Conservation (phyloP, 2,888 invertebrate genomes). For the Celastrina argiolus region DNA sequence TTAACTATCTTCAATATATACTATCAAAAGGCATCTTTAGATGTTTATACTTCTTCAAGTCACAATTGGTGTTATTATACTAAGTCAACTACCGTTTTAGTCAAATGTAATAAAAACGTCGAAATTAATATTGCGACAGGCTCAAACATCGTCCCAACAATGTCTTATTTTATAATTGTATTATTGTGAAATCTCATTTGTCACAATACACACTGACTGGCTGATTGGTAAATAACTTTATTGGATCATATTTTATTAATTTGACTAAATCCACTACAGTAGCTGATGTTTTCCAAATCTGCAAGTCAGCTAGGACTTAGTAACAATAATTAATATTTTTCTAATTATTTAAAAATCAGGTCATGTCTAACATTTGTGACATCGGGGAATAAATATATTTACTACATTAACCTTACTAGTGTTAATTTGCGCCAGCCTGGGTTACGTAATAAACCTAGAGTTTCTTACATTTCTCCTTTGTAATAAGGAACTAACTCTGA, state of each 20-base stretch:
- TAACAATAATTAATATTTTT: not conserved
- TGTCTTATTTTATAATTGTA: not conserved
- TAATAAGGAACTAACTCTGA: too few relatives aligned
- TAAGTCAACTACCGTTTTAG: conserved; percentile 2
- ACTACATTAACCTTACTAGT: not conserved
- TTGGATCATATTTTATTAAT: not conserved
- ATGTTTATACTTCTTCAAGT: conserved; percentile 13
- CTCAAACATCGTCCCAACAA: not conserved
- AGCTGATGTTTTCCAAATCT: not conserved
- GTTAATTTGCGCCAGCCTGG: too few relatives aligned
- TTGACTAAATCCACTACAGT: not conserved
- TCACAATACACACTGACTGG: not conserved
- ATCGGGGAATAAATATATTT: not conserved
- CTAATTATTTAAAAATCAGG: not conserved
- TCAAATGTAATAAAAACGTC: conserved; percentile 5
- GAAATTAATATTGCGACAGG: not conserved
- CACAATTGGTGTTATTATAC: conserved; percentile 13
- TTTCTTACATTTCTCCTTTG: too few relatives aligned
- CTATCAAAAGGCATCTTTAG: not conserved
- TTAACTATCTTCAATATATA: too few relatives aligned
- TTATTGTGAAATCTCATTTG: not conserved
- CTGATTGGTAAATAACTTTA: not conserved
- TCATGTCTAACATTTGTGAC: not conserved
- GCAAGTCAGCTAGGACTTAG: not conserved
- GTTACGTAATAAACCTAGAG: too few relatives aligned